Base-by-base conservation (phyloP, 53 echinoderm and acorn worm genomes). In the Apostichopus leukothele region DNA sequence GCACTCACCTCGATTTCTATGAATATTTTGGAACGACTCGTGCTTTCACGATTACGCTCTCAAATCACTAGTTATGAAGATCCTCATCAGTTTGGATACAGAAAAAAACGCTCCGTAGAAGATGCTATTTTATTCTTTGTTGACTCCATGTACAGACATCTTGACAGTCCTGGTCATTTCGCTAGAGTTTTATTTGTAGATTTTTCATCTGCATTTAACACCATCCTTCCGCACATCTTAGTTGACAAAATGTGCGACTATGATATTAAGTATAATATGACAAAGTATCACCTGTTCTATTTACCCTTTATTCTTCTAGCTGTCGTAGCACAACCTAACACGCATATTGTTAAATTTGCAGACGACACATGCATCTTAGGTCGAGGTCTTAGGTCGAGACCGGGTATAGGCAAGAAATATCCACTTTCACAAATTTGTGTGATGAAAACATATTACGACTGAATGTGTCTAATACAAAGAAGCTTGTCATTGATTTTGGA, bases 71-170 rank as follows among this genome's bases (percentile, higher is more conserved):
- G 8, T 21, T n/a, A 75, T 75, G 75, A 75, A 27, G 75, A 75
- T 75, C 75, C 75, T 75, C 20, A 18, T 10, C 75, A 75, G 75
- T 75, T 75, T 75, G 20, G 16, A 9, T 18, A 75, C 27, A 75
- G 75, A 26, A 20, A 12, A 10, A n/a, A 75, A 12, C 75, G 14
- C 27, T 75, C 75, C 9, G 75, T 75, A n/a, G 75, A 75, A 9
- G 75, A 75, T 75, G 75, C 75, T n/a, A 75, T 75, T 22, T 18
- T 75, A 25, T 75, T 18, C 19, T 75, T 75, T 27, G 75, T 75
- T 75, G 75, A 75, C 9, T 5, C 75, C 27, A 75, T 75, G 22
- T 75, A 75, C 75, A n/a, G 23, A 4, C 75, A 75, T n/a, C 0
- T 75, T 9, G 75, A 75, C 75, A 75, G 3, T 19, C 75, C 10